Evolutionary conservation across 2,113 vertebrate species (phyloP), one percentile per base, ranked within the genome.

Genomic region (Pomatostomus ruficeps): DNA sequence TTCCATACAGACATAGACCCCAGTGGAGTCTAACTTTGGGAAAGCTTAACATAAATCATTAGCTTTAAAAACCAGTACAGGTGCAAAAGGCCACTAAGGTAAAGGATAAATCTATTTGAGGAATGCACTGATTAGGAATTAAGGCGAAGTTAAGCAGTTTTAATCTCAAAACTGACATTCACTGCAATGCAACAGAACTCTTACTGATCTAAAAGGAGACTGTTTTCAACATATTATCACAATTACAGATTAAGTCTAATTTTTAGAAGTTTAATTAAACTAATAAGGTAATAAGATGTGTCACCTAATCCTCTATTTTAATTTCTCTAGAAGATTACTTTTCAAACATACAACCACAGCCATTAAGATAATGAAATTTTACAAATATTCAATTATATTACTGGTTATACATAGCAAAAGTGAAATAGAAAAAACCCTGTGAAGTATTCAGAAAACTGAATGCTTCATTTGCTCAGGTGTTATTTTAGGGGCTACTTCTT

Each of bases 351-450:
- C 19, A 83, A 65, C 19, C 0, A 9, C 14, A 85, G 26, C 10
- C 26, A 85, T 48, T 55, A 74, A 55, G 24, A 36, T 78, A 90
- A 90, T 42, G n/a, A 91, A 74, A 76, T 82, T 85, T 59, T 70
- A 51, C 29, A 82, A 92, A 78, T 88, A 94, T 61, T 77, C 78
- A 62, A 74, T 63, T 68, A 33, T 54, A 76, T 45, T 90, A 86
- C 71, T 65, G 59, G 49, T 80, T 94, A 81, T 35, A 95, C 95
- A 96, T 23, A 96, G 92, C 51, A 96, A 93, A 95, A 84, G 51
- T 80, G 31, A 95, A 93, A 75, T 12, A 57, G 36, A 29, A 61
- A 85, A 72, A 74, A 38, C 7, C 8, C 8, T 33, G 26, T 45
- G 74, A 33, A 89, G 86, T 65, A 95, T 94, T 91, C 49, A 82